These are phyloP conservation scores for Macaria liturata DNA, from an alignment of 2,888 invertebrate genomes.

Conservation along the genomic window DNA sequence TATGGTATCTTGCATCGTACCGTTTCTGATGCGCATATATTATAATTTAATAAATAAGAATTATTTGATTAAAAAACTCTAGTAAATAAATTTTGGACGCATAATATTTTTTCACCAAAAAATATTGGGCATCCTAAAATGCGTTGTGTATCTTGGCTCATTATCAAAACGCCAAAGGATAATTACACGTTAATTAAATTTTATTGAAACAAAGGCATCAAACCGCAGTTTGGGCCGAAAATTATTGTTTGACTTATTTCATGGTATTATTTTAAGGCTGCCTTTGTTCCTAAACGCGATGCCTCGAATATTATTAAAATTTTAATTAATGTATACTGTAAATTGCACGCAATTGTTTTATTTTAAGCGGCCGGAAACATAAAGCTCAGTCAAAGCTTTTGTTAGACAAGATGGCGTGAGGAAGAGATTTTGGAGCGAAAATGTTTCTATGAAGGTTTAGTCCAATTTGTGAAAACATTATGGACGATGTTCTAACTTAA, in stretches of 20 bases:
- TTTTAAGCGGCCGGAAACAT: slow-evolving; percentile 32
- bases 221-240: slow-evolving; percentile 54
- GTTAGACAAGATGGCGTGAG: slow-evolving; percentile 13
- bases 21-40: too few relatives aligned
- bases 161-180: slow-evolving; percentile 43
- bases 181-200: slow-evolving; percentile 55
- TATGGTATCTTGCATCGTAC: too few relatives aligned
- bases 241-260: slow-evolving; percentile 59
- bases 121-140: background rate
- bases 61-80: too few relatives aligned
- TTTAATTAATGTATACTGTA: slow-evolving; percentile 63
- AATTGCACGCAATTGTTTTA: slow-evolving; percentile 52
- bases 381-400: slow-evolving; percentile 23
- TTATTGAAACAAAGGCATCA: slow-evolving; percentile 54
- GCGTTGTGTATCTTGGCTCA: slow-evolving; percentile 15
- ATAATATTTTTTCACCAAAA: background rate
- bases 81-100: too few relatives aligned
- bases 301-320: slow-evolving; percentile 59
- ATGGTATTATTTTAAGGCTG: slow-evolving; percentile 50
- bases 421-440: slow-evolving; percentile 13
- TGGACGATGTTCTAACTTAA: background rate
- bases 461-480: background rate
- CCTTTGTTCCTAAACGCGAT: slow-evolving; percentile 57
- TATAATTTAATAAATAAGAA: too few relatives aligned
- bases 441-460: slow-evolving; percentile 1